phyloP scores from a whole-genome alignment of 2,888 invertebrate species.

The Listrodromus nycthemerus region DNA sequence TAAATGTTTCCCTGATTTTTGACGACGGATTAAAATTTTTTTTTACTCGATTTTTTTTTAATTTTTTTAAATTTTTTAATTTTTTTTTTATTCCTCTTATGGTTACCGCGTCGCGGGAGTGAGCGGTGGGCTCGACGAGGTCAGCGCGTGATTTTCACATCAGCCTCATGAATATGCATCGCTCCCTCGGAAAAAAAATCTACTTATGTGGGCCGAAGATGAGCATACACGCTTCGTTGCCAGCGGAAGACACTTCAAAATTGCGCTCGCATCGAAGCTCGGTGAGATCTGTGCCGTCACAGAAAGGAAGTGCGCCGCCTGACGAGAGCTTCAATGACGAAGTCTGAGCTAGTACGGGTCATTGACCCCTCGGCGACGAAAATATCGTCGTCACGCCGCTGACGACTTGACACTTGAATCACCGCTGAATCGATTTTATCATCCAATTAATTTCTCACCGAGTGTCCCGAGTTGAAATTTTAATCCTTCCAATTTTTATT shows the following conservation, averaged over 20 bases:
- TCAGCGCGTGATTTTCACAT: neutral
- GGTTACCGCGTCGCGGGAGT: neutral
- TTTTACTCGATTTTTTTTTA: too few species aligned
- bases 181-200: conserved; percentile 34
- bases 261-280: conserved; percentile 10
- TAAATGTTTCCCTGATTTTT: too few species aligned
- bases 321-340: neutral
- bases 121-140: neutral
- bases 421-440: too few species aligned
- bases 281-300: neutral
- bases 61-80: too few species aligned
- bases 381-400: neutral
- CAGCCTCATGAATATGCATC: conserved; percentile 74
- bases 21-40: too few species aligned
- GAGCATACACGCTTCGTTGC: conserved; percentile 34
- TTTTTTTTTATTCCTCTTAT: too few species aligned
- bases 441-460: too few species aligned
- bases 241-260: conserved; percentile 12
- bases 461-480: too few species aligned
- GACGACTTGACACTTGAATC: neutral
- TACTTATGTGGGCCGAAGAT: conserved; percentile 29
- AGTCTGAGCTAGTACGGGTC: neutral
- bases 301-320: conserved; percentile 3
- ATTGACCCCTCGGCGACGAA: neutral
- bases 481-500: too few species aligned